phyloP scores from a whole-genome alignment of 1,140 invertebrate genomes.

The Hestina assimilis region DNA sequence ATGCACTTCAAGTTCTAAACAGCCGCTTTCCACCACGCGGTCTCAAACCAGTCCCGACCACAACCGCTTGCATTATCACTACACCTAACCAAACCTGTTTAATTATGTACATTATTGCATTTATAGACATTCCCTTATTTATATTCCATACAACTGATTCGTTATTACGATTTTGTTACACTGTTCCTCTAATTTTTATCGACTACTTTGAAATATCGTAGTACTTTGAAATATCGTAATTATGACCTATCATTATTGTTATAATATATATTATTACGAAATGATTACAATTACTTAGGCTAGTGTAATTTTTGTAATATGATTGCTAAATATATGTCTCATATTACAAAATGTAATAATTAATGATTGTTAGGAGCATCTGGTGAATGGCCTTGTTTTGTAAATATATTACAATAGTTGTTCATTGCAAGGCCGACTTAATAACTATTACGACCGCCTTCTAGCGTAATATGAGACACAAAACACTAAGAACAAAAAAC shows the following conservation, averaged over 20 bases:
- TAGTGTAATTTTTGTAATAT: not conserved
- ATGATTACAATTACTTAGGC: not conserved
- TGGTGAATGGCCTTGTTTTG: conserved; percentile 33
- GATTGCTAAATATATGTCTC: conserved; percentile 5
- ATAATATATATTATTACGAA: too few relatives aligned
- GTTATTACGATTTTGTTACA: not conserved
- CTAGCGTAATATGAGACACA: conserved; percentile 11
- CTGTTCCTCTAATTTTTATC: not conserved
- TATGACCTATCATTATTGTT: too few relatives aligned
- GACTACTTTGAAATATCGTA: not conserved
- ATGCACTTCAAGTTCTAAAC: conserved; percentile 13
- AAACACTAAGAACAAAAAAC: conserved; percentile 3
- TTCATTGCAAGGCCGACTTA: conserved; percentile 29
- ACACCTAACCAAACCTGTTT: conserved; percentile 53
- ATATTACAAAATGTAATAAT: conserved; percentile 10
- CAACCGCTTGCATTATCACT: conserved; percentile 22
- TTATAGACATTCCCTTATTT: conserved; percentile 11
- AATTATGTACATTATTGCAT: conserved; percentile 15
- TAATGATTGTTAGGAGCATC: conserved; percentile 20
- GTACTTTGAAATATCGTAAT: not conserved
- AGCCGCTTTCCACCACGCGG: conserved; percentile 55
- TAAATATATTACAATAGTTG: conserved; percentile 32
- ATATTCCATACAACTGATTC: not conserved
- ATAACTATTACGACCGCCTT: conserved; percentile 8
- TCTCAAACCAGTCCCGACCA: conserved; percentile 26